Conservation (phyloP, 2,113 vertebrate species). For the Ceyx melanurus region DNA sequence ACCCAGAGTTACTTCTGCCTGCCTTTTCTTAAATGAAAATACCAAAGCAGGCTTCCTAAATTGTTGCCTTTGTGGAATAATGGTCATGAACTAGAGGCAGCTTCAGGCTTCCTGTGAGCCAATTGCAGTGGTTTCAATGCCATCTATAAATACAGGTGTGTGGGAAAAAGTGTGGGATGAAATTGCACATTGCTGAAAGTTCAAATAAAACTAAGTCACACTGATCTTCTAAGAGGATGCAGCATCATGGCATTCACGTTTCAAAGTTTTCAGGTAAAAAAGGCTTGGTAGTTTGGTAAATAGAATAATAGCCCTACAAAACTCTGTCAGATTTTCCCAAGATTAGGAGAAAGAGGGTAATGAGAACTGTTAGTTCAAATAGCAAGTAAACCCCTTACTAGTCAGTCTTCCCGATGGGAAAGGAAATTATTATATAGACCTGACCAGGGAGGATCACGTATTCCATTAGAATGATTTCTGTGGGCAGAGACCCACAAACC, state of each 20-base stretch:
- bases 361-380: neutral
- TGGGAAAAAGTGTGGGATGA: neutral
- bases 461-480: neutral
- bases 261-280: neutral
- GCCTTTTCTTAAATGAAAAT: neutral
- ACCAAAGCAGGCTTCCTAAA: neutral
- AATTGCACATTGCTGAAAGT: neutral
- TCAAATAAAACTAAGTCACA: neutral
- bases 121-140: neutral
- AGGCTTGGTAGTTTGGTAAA: neutral
- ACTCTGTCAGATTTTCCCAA: neutral
- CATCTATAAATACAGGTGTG: neutral
- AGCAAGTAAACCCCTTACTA: neutral
- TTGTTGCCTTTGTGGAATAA: neutral
- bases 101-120: neutral
- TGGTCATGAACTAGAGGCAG: neutral
- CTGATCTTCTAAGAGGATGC: neutral
- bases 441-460: neutral
- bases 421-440: slow-evolving; percentile 4
- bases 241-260: neutral
- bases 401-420: slow-evolving; percentile 9
- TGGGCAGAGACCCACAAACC: neutral
- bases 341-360: slow-evolving; percentile 6
- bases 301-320: neutral
- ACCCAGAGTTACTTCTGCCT: neutral